Evolutionary conservation across 2,797 vertebrate species (phyloP).

Genomic region (Gambelia wislizenii): DNA sequence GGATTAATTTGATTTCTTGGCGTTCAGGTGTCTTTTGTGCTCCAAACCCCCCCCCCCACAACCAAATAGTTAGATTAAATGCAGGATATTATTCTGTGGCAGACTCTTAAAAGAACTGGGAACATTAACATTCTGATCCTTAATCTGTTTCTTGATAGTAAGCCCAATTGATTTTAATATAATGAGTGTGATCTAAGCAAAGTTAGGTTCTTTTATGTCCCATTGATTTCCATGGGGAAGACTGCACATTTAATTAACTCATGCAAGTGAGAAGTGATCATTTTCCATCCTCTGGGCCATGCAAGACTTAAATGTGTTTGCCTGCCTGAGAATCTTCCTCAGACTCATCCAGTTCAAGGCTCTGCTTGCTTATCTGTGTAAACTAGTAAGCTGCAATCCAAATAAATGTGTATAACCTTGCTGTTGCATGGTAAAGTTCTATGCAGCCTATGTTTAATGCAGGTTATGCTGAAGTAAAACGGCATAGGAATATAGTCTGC

Average conservation of each 20-base stretch:
- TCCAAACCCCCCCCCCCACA: too few species aligned
- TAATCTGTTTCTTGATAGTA: constrained; percentile 25
- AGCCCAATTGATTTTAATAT: constrained; percentile 25
- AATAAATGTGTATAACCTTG: neutral
- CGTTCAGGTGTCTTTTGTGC: neutral
- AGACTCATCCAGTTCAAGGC: neutral
- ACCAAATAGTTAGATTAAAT: constrained; percentile 1
- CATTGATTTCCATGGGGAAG: neutral
- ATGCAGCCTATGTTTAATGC: neutral
- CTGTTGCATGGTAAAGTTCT: neutral
- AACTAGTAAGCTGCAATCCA: neutral
- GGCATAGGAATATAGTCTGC: neutral
- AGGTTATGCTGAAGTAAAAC: neutral
- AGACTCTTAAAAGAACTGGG: neutral
- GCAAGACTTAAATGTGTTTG: neutral
- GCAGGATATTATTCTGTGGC: neutral
- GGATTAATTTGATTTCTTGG: neutral
- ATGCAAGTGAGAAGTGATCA: constrained; percentile 13
- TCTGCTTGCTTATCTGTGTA: neutral
- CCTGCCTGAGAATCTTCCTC: neutral
- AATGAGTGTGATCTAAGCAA: constrained; percentile 19
- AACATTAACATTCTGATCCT: constrained; percentile 9
- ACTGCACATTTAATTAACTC: constrained; percentile 22
- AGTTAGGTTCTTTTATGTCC: constrained; percentile 19
- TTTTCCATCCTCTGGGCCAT: neutral